phyloP scores from a whole-genome alignment of 1,140 invertebrate genomes.

The Brachionus angularis region DNA sequence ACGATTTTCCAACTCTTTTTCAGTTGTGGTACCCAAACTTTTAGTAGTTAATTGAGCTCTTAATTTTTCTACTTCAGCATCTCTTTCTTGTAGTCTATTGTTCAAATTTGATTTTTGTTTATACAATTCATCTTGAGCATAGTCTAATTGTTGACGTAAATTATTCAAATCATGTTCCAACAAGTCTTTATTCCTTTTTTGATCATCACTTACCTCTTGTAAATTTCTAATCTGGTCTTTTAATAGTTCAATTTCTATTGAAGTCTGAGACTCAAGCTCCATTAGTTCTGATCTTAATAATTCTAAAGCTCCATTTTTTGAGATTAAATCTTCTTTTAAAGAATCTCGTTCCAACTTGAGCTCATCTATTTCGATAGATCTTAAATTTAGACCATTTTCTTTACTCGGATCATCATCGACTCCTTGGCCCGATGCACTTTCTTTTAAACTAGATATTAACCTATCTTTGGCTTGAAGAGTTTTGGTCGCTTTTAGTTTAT shows the following conservation, averaged over 20 bases:
- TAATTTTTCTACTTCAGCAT: conserved; percentile 64
- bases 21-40: conserved; percentile 59
- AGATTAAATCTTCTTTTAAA: conserved; percentile 64
- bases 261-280: conserved; percentile 54
- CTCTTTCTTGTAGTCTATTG: conserved; percentile 62
- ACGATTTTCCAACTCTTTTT: conserved; percentile 66
- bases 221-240: conserved; percentile 50
- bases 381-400: conserved; percentile 50
- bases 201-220: conserved; percentile 51
- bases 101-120: conserved; percentile 61
- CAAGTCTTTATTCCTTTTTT: background rate
- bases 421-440: conserved; percentile 55
- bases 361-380: conserved; percentile 55
- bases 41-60: conserved; percentile 62
- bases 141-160: conserved; percentile 62
- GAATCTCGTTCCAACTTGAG: conserved; percentile 64
- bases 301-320: conserved; percentile 61
- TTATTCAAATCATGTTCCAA: conserved; percentile 33
- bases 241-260: conserved; percentile 52
- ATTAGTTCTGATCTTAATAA: conserved; percentile 62
- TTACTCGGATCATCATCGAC: conserved; percentile 50
- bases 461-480: conserved; percentile 68
- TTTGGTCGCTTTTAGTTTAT: conserved; percentile 65
- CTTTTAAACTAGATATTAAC: conserved; percentile 66
- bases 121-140: conserved; percentile 63